Conservation (phyloP, 2,888 invertebrate species). For the Tiphia femorata region DNA sequence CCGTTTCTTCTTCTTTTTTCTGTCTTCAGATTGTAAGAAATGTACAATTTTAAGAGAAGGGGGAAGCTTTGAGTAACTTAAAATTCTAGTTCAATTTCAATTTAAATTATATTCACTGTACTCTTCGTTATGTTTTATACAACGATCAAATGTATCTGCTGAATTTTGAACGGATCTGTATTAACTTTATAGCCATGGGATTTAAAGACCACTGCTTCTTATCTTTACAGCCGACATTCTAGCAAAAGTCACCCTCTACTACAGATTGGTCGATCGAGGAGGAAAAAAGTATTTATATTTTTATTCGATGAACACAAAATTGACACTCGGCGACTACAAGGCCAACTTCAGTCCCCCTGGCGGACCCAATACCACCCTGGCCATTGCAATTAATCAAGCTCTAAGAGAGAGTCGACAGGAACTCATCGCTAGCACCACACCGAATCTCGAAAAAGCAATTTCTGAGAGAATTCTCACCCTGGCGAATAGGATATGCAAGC, state of each 20-base stretch:
- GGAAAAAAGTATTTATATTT: conserved; percentile 47
- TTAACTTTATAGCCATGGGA: no score
- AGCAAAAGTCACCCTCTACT: conserved; percentile 27
- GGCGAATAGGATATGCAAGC: conserved; percentile 58
- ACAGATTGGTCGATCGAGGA: conserved; percentile 33
- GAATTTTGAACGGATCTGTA: no score
- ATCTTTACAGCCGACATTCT: conserved; percentile 44
- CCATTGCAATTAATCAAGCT: conserved; percentile 45
- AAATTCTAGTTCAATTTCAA: no score
- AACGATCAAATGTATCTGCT: no score
- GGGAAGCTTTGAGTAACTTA: no score
- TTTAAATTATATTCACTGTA: no score
- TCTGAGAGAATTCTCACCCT: conserved; percentile 52
- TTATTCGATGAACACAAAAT: conserved; percentile 45
- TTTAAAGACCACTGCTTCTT: no score
- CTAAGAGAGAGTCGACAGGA: conserved; percentile 56
- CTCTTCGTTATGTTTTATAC: no score
- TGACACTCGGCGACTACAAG: conserved; percentile 45
- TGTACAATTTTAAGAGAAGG: no score
- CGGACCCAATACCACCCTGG: conserved; percentile 37
- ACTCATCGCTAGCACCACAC: conserved; percentile 57
- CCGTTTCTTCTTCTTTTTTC: no score
- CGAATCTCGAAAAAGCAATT: conserved; percentile 60
- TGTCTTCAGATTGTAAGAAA: no score
- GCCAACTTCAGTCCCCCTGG: conserved; percentile 39